Conservation (phyloP, 2,797 vertebrate species). For the Fringilla coelebs region DNA sequence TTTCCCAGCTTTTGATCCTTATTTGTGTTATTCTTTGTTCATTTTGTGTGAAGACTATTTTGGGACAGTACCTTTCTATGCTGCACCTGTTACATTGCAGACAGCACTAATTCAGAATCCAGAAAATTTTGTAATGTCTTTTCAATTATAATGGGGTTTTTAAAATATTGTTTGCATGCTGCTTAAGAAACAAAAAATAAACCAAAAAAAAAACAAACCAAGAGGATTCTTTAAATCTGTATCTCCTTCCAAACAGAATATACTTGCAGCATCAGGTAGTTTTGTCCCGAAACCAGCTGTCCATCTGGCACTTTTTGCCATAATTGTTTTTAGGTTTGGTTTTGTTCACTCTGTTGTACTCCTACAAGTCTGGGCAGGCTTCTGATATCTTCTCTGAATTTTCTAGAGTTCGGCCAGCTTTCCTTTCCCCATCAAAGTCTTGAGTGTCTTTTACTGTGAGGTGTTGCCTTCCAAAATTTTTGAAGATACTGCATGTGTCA, state of each 20-base stretch:
- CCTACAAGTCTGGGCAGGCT: background rate
- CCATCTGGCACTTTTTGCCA: background rate
- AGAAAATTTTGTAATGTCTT: background rate
- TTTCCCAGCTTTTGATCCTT: background rate
- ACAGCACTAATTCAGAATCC: background rate
- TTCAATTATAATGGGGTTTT: background rate
- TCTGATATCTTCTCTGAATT: background rate
- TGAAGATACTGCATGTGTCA: constrained; percentile 14
- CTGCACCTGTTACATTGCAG: background rate
- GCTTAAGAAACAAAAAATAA: background rate
- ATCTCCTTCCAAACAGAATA: background rate
- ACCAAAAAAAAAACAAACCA: background rate
- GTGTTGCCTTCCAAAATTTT: constrained; percentile 1
- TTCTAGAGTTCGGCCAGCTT: background rate
- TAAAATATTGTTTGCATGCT: background rate
- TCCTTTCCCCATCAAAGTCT: background rate
- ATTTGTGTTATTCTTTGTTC: background rate
- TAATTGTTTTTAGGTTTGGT: background rate
- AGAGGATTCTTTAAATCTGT: background rate
- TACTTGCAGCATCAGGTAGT: background rate
- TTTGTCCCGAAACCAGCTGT: background rate
- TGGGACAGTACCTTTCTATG: background rate
- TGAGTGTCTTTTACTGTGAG: background rate
- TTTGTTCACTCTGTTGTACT: background rate
- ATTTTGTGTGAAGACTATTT: background rate